Evolutionary conservation across 2,888 invertebrate genomes (phyloP).

Genomic region (Caenorhabditis sp.): DNA sequence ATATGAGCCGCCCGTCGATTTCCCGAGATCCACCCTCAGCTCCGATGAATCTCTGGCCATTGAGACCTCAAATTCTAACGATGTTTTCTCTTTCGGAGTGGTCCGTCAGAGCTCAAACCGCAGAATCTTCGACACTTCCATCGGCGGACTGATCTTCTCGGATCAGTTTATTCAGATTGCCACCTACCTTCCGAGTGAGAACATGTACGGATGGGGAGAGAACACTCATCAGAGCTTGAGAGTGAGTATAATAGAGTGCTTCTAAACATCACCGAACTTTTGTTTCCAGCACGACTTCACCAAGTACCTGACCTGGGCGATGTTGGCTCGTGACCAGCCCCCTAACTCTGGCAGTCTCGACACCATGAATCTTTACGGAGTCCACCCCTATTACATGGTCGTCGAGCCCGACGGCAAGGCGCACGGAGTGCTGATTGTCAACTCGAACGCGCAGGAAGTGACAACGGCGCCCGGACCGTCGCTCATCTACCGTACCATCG

Average conservation of each 20-base stretch:
- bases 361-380: constrained; percentile 74
- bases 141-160: constrained; percentile 76
- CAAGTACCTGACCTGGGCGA: constrained; percentile 73
- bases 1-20: constrained; percentile 70
- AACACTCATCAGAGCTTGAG: constrained; percentile 74
- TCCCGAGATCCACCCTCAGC: constrained; percentile 46
- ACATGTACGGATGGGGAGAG: constrained; percentile 78
- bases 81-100: constrained; percentile 70
- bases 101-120: constrained; percentile 58
- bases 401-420: constrained; percentile 76
- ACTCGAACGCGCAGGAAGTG: constrained; percentile 76
- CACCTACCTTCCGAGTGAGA: constrained; percentile 72
- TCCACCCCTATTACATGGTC: constrained; percentile 76
- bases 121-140: constrained; percentile 73
- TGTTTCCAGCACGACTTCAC: constrained; percentile 73
- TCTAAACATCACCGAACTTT: neutral
- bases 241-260: constrained; percentile 38
- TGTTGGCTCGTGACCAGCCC: constrained; percentile 74
- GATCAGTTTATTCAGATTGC: constrained; percentile 77
- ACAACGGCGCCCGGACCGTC: constrained; percentile 74
- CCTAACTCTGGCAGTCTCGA: constrained; percentile 68
- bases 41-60: constrained; percentile 60
- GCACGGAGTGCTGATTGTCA: constrained; percentile 76
- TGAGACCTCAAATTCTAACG: constrained; percentile 21
- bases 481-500: constrained; percentile 85